Percentiles rank a stretch among this genome's conserved stretches.
Conservation (phyloP, 2,888 invertebrate genomes). For the Rotaria magnacalcarata region DNA sequence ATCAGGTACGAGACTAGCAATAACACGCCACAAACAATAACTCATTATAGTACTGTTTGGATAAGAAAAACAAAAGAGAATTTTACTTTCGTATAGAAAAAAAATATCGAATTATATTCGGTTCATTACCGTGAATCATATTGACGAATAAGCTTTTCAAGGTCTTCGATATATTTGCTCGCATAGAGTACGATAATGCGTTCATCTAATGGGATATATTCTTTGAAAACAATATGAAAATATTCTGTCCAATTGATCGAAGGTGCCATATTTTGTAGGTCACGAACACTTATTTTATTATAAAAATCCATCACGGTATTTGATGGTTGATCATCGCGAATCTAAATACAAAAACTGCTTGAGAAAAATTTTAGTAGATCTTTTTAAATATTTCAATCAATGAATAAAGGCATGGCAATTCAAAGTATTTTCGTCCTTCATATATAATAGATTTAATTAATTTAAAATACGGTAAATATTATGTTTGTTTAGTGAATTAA, state of each 20-base stretch:
- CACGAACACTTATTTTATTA: not conserved
- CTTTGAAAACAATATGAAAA: constrained; percentile 1
- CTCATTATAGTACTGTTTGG: not conserved
- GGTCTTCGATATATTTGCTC: not conserved
- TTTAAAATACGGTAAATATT: too few species aligned
- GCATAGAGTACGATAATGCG: not conserved
- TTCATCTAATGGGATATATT: constrained; percentile 3
- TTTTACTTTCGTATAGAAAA: too few species aligned
- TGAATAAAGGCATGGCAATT: too few species aligned
- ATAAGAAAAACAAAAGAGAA: not conserved
- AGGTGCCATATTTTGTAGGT: not conserved
- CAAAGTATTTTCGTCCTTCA: too few species aligned
- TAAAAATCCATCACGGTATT: constrained; percentile 1
- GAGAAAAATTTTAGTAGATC: not conserved
- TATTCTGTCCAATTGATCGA: not conserved
- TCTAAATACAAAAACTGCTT: not conserved
- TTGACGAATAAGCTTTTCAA: not conserved
- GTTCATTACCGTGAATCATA: not conserved
- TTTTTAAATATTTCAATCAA: not conserved
- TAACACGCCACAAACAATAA: constrained; percentile 20
- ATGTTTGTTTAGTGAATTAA: too few species aligned
- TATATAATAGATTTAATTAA: too few species aligned
- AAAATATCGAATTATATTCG: too few species aligned
- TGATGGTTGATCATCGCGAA: constrained; percentile 24
- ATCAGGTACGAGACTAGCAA: constrained; percentile 17